These are phyloP conservation scores for Grammomys dolichurus DNA, from an alignment of 2,113 vertebrate species.

Conservation along the genomic window DNA sequence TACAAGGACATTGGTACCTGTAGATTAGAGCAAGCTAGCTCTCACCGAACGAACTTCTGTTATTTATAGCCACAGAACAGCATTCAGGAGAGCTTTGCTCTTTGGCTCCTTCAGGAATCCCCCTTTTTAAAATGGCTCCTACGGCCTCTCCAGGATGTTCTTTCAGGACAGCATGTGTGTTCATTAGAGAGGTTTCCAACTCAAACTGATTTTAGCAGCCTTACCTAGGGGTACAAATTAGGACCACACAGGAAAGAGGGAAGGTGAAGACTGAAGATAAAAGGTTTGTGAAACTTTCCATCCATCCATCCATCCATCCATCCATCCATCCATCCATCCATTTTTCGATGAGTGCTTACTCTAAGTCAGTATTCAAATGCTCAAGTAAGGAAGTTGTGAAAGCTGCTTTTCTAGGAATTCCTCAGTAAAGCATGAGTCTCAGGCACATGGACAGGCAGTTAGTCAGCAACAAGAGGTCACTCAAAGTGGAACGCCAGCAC, in stretches of 20 bases:
- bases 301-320: background rate
- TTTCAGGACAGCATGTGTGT: background rate
- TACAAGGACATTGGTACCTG: constrained; percentile 4
- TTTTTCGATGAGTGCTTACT: background rate
- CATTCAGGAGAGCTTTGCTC: constrained; percentile 9
- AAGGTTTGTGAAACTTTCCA: too few species aligned
- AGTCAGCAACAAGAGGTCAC: background rate
- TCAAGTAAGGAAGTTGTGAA: background rate
- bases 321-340: background rate
- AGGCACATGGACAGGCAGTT: background rate
- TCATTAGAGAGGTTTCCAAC: background rate
- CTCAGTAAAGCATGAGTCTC: background rate
- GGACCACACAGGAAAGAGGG: background rate
- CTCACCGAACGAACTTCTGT: constrained; percentile 55
- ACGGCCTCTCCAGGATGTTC: background rate
- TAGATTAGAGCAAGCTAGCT: constrained; percentile 38
- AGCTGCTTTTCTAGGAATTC: background rate
- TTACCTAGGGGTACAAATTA: too few species aligned
- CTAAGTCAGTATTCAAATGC: background rate
- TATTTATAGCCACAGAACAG: background rate
- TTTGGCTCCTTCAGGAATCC: background rate
- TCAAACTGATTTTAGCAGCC: background rate
- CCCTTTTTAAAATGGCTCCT: background rate
- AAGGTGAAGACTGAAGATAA: background rate
- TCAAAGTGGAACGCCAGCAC: background rate